Conservation (phyloP, 1,140 invertebrate species). For the Drosophila persimilis region DNA sequence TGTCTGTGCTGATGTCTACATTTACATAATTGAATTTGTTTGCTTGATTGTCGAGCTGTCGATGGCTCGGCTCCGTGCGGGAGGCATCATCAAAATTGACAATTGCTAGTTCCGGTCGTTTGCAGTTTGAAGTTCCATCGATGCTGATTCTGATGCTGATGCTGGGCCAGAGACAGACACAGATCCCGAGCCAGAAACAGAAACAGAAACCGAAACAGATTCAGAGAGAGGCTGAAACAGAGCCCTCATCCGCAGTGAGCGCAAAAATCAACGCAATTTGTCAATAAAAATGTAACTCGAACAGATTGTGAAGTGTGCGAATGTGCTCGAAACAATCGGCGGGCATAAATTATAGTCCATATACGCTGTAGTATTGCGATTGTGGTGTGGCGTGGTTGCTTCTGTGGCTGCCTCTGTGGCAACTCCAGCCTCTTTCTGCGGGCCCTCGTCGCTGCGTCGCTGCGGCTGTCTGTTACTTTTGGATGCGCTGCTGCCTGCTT, state of each 20-base stretch:
- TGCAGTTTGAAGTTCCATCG: conserved; percentile 81
- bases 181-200: not conserved
- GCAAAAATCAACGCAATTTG: conserved; percentile 82
- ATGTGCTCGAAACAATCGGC: conserved; percentile 78
- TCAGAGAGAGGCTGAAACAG: conserved; percentile 11
- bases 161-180: conserved; percentile 35
- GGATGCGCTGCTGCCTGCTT: conserved; percentile 41
- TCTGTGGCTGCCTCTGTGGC: conserved; percentile 21
- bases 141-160: conserved; percentile 20
- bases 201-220: not conserved
- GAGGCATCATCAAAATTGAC: conserved; percentile 74
- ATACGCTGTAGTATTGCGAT: conserved; percentile 16
- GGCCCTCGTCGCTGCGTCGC: conserved; percentile 2
- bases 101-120: conserved; percentile 81
- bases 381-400: conserved; percentile 19
- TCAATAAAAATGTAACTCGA: conserved; percentile 82
- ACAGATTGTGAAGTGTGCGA: conserved; percentile 81
- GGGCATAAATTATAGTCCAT: conserved; percentile 74
- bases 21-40: conserved; percentile 83
- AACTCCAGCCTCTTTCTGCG: conserved; percentile 31
- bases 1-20: conserved; percentile 71
- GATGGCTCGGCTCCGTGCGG: conserved; percentile 61
- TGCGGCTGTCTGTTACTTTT: conserved; percentile 19
- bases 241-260: conserved; percentile 60
- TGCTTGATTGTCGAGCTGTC: conserved; percentile 80